Base-by-base conservation (phyloP, 2,888 invertebrate species). In the Octonoba sinensis region DNA sequence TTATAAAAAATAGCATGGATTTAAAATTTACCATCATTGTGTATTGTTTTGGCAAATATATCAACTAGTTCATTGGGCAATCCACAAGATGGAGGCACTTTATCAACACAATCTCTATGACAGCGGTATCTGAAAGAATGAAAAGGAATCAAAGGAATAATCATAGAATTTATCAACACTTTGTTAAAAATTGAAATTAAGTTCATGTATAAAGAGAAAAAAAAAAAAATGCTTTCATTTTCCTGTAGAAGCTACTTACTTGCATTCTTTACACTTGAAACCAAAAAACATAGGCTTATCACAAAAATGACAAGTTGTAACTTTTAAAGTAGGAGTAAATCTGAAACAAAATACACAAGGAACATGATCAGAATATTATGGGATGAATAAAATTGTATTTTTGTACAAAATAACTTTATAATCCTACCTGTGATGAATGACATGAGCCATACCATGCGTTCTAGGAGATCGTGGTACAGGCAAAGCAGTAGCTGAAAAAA, bases 191-290 rank as follows among this genome's bases (percentile, higher is more conserved):
- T 56, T 15, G 0, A 56, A 56, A 56, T 56, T 56, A 56, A 56
- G 18, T n/a, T 11, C 18, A 56, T 56, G 12, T n/a, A 3, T 18
- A 56, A 11, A 56, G 49, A 49, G 13, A 49, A n/a, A 47, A 12
- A 47, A 36, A 27, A 67, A 67, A 67, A 51, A 24, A 66, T 24
- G 27, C 13, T 22, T 24, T n/a, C 24, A 46, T 66, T 22, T 44
- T 20, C 49, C 16, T 44, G 46, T 51, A 12, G 16, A n/a, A 62
- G 46, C 20, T 20, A 75, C 88, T 87, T 95, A 96, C 91, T 96
- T 97, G 92, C 97, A 97, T 89, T 96, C 96, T 88, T 94, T 96
- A 89, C 97, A 97, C 89, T 95, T 96, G 86, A 95, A 91, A 77
- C 90, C 89, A 85, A 86, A 85, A 85, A 95, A 93, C 92, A 95